These are phyloP conservation scores for Chondrosia reniformis DNA, from an alignment of 37 sponge, comb jelly and placozoan genomes.

Conservation along the genomic window DNA sequence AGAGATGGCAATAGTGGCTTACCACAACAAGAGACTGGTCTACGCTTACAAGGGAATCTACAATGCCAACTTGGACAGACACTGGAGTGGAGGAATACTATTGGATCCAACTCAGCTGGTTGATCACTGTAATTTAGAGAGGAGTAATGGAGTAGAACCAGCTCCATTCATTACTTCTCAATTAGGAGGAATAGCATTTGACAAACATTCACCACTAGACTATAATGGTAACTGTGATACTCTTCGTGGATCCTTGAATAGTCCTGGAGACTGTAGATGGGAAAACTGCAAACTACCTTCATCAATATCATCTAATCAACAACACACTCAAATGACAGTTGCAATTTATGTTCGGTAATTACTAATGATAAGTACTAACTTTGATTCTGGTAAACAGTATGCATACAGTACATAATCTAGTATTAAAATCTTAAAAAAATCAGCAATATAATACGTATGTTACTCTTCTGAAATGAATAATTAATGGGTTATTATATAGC, in stretches of 20 bases:
- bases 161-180: neutral
- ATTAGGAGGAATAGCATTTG: conserved; percentile 3
- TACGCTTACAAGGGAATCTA: conserved; percentile 19
- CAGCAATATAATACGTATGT: too few species aligned
- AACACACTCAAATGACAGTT: conserved; percentile 9
- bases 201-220: neutral
- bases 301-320: too few species aligned
- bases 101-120: neutral
- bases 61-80: neutral
- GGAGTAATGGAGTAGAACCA: neutral
- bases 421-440: too few species aligned
- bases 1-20: conserved; percentile 19
- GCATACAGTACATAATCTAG: too few species aligned
- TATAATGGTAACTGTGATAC: conserved; percentile 2
- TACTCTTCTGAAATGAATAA: too few species aligned
- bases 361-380: too few species aligned
- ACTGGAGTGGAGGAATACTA: conserved; percentile 21
- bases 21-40: conserved; percentile 19
- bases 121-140: neutral
- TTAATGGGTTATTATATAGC: too few species aligned
- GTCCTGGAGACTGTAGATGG: conserved; percentile 5
- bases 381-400: too few species aligned
- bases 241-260: neutral
- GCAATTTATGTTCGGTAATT: conserved; percentile 17
- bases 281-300: neutral